Percentiles rank a stretch among this genome's conserved stretches.
Evolutionary conservation across 2,797 vertebrate genomes (phyloP).

Genomic region (Dallia pectoralis): DNA sequence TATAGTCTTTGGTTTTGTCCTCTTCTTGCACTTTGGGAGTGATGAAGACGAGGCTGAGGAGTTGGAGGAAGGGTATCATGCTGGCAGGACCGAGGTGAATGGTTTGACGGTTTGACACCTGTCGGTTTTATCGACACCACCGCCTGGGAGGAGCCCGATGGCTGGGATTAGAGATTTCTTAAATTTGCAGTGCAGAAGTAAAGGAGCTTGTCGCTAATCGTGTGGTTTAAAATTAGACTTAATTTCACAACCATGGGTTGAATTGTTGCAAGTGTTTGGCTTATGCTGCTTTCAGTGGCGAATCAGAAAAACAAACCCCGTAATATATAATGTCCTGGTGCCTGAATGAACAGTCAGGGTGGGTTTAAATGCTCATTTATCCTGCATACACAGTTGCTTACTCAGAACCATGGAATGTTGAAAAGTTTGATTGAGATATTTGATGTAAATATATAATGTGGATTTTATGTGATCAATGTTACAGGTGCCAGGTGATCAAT

Average conservation of each 20-base stretch:
- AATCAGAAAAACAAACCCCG: conserved; percentile 1
- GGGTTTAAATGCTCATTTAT: not conserved
- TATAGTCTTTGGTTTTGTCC: conserved; percentile 29
- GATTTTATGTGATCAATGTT: not conserved
- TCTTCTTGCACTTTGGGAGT: conserved; percentile 51
- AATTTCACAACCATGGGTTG: conserved; percentile 49
- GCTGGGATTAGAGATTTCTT: conserved; percentile 62
- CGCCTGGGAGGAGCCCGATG: conserved; percentile 47
- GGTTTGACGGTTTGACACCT: not conserved
- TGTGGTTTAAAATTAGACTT: conserved; percentile 39
- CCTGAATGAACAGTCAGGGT: not conserved
- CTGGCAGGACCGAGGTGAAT: not conserved
- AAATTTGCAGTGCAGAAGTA: conserved; percentile 42
- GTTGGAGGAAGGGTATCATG: conserved; percentile 71
- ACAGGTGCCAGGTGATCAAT: too few species aligned
- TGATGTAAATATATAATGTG: not conserved
- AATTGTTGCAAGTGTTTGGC: conserved; percentile 42
- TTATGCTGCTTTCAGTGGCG: conserved; percentile 34
- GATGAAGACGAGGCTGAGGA: conserved; percentile 65
- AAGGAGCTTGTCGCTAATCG: conserved; percentile 69
- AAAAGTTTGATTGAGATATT: not conserved
- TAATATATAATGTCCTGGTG: not conserved
- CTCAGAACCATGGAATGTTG: not conserved
- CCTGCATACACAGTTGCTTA: not conserved
- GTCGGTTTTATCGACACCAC: conserved; percentile 56